Base-by-base conservation (phyloP, 2,888 invertebrate species). In the Nudaria mundana region DNA sequence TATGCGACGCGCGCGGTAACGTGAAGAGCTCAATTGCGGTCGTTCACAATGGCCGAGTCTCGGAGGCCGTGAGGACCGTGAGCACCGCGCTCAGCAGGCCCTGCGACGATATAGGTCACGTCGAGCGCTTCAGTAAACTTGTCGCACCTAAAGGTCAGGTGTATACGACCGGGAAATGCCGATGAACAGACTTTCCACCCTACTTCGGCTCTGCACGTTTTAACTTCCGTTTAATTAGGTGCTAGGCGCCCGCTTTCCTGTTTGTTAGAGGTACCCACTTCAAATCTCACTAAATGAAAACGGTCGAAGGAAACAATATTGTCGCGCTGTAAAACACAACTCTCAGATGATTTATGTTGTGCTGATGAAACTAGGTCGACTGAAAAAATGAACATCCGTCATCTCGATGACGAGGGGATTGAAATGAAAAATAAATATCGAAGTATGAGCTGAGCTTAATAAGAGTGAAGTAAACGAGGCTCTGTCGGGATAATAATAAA, bases 81-180 rank as follows among this genome's bases (percentile, higher is more conserved):
- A 20, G 20, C 20, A 8, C 20, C 29, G 29, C 48, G 56, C 61
- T 67, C n/a, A n/a, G 66, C 66, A 70, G 69, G 69, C 66, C 66
- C 68, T 64, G 71, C 66, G 66, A 57, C 74, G 71, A 86, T 85
- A 66, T 87, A 88, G 87, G 87, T 87, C 87, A 82, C 70, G 65
- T 61, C 74, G 71, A 76, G 75, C 80, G 83, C 81, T 80, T 83
- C 83, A 76, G 75, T 81, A 80, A 86, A 81, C 84, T 84, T 75
- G 85, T 83, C 81, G 79, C 79, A 74, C 77, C 65, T 67, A 86
- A 87, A 88, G 87, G 86, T 86, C 87, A 88, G 84, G 85, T 85
- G 84, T 84, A 82, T 83, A 80, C 81, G 82, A 83, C 76, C 83
- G 81, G 81, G 81, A 83, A 85, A 80, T 76, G 76, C 71, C 81